A percentile compares a stretch with the other conserved stretches of the same genome.
These are phyloP conservation scores for Hypolimnas misippus DNA, from an alignment of 2,888 invertebrate species.

Conservation along the genomic window DNA sequence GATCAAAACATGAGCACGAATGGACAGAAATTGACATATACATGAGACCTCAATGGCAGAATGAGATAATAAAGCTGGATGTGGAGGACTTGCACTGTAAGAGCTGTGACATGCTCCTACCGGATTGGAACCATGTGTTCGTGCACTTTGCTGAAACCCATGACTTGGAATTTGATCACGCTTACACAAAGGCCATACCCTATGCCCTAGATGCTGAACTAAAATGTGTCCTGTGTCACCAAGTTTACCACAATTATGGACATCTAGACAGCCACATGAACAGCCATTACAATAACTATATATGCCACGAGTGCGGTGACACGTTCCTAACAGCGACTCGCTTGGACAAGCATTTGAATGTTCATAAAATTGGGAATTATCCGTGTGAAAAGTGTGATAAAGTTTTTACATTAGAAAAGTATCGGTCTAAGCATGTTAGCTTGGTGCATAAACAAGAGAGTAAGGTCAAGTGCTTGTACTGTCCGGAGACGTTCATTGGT, in stretches of 20 bases:
- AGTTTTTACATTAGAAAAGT: conserved; percentile 64
- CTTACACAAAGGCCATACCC: conserved; percentile 58
- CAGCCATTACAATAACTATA: conserved; percentile 62
- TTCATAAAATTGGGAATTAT: conserved; percentile 67
- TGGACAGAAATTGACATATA: conserved; percentile 52
- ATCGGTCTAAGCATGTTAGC: conserved; percentile 57
- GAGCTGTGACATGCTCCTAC: conserved; percentile 48
- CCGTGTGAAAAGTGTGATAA: conserved; percentile 73
- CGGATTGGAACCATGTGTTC: conserved; percentile 61
- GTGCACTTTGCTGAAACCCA: conserved; percentile 57
- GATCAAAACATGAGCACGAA: conserved; percentile 49
- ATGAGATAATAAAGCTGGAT: conserved; percentile 65
- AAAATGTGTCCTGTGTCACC: conserved; percentile 58
- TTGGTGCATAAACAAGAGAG: conserved; percentile 51
- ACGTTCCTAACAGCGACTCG: conserved; percentile 53
- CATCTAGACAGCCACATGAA: conserved; percentile 69
- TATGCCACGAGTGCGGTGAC: conserved; percentile 66
- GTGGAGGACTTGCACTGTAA: conserved; percentile 56
- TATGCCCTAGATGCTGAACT: conserved; percentile 50
- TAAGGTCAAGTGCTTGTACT: conserved; percentile 57
- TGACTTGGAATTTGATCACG: conserved; percentile 50
- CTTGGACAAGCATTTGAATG: conserved; percentile 63
- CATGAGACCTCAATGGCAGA: conserved; percentile 57
- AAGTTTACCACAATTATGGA: conserved; percentile 51
- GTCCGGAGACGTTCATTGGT: conserved; percentile 51